phyloP scores from a whole-genome alignment of 2,113 vertebrate genomes.

The Phyllopteryx taeniolatus region DNA sequence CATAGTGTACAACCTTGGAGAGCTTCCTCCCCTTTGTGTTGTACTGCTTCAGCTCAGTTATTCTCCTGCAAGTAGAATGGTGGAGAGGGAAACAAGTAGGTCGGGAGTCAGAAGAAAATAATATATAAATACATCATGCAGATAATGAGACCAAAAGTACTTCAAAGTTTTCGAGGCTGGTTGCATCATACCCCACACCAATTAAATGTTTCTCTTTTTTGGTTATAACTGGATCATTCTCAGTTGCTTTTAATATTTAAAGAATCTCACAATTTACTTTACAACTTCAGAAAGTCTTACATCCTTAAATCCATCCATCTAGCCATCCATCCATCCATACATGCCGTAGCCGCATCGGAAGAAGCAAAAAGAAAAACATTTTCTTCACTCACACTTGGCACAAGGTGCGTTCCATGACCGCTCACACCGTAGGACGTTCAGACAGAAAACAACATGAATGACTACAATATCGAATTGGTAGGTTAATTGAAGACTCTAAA shows the following conservation, averaged over 20 bases:
- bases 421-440: too few species aligned
- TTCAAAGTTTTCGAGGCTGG: not conserved
- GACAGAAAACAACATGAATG: too few species aligned
- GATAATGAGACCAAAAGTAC: conserved; percentile 1
- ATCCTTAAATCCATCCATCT: too few species aligned
- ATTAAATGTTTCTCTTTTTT: not conserved
- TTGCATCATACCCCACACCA: not conserved
- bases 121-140: not conserved
- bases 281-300: not conserved
- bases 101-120: not conserved
- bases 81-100: conserved; percentile 4
- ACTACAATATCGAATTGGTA: too few species aligned
- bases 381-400: too few species aligned
- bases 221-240: not conserved
- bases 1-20: not conserved
- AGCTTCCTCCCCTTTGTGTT: too few species aligned
- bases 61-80: not conserved
- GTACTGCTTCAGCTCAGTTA: not conserved
- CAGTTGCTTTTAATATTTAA: not conserved
- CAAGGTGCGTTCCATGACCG: too few species aligned
- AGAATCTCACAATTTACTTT: conserved; percentile 13
- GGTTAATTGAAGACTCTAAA: too few species aligned
- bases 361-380: too few species aligned
- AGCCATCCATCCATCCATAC: too few species aligned
- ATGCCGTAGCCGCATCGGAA: too few species aligned